A percentile compares a stretch with the other conserved stretches of the same genome.
phyloP scores from a whole-genome alignment of 2,797 vertebrate genomes.

The Myotis daubentonii region DNA sequence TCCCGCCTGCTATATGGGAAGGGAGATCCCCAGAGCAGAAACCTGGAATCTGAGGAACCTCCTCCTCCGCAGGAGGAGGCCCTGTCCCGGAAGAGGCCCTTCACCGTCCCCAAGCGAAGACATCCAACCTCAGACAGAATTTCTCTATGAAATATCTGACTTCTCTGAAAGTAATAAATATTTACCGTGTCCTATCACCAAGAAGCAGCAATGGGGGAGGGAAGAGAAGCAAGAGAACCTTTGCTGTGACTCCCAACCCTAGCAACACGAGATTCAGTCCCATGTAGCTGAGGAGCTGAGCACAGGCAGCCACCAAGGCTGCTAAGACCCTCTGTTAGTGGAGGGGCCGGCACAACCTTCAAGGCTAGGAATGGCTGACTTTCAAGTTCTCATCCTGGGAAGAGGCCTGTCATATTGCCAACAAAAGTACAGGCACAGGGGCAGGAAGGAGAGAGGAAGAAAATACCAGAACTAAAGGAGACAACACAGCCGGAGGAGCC shows the following conservation, averaged over 20 bases:
- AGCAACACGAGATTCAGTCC: conserved; percentile 75
- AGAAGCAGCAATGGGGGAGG: conserved; percentile 79
- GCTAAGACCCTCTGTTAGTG: neutral
- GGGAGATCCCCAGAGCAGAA: conserved; percentile 47
- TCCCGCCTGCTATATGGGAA: neutral
- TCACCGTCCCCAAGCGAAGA: conserved; percentile 74
- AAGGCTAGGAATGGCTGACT: neutral
- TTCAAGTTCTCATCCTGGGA: neutral
- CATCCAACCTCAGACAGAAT: conserved; percentile 72
- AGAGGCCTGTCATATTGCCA: neutral
- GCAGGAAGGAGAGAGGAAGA: neutral
- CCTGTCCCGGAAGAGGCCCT: conserved; percentile 71
- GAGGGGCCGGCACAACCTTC: neutral
- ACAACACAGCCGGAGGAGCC: neutral
- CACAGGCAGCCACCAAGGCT: conserved; percentile 29
- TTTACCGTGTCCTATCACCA: conserved; percentile 82
- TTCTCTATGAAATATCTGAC: conserved; percentile 84
- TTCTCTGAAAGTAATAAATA: conserved; percentile 89
- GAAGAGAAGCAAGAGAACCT: conserved; percentile 8
- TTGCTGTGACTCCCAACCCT: conserved; percentile 72
- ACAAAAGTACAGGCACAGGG: neutral
- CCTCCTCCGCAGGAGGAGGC: neutral
- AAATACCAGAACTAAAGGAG: neutral
- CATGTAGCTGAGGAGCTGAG: conserved; percentile 50
- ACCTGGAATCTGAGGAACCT: neutral